These are phyloP conservation scores for Epirrhoe alternata DNA, from an alignment of 2,888 invertebrate species.

Conservation along the genomic window DNA sequence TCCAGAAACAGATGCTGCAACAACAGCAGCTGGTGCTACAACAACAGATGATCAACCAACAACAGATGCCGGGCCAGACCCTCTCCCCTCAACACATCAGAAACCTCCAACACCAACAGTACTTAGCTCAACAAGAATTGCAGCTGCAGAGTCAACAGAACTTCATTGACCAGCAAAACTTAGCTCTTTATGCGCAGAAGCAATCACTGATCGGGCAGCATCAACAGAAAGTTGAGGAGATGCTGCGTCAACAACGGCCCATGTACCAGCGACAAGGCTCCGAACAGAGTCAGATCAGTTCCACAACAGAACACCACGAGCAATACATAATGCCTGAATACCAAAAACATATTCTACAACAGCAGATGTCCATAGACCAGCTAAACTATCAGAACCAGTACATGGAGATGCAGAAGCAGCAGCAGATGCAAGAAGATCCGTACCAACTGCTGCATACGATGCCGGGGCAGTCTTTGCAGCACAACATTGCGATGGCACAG, in stretches of 20 bases:
- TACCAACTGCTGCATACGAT: constrained; percentile 66
- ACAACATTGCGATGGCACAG: constrained; percentile 70
- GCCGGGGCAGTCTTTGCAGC: constrained; percentile 79
- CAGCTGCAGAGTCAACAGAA: constrained; percentile 84
- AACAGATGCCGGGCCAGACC: constrained; percentile 78
- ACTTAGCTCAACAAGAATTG: constrained; percentile 79
- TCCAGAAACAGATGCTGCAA: constrained; percentile 79
- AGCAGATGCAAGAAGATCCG: constrained; percentile 69
- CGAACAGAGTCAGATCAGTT: constrained; percentile 77
- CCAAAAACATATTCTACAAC: constrained; percentile 64
- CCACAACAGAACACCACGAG: constrained; percentile 67
- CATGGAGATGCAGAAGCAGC: constrained; percentile 64
- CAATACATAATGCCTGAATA: constrained; percentile 66
- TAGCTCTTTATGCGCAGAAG: constrained; percentile 80
- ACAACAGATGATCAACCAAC: constrained; percentile 78
- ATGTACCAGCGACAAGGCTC: constrained; percentile 77
- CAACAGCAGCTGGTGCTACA: constrained; percentile 80
- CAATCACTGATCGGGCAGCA: constrained; percentile 83
- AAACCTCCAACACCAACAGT: constrained; percentile 80
- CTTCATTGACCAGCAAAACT: constrained; percentile 83
- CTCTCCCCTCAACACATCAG: constrained; percentile 76
- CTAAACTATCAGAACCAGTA: constrained; percentile 63
- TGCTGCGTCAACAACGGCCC: constrained; percentile 69
- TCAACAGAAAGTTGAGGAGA: constrained; percentile 78
- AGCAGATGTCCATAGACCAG: constrained; percentile 76